Evolutionary conservation across 2,888 invertebrate genomes (phyloP).

Genomic region (Drepana falcataria): DNA sequence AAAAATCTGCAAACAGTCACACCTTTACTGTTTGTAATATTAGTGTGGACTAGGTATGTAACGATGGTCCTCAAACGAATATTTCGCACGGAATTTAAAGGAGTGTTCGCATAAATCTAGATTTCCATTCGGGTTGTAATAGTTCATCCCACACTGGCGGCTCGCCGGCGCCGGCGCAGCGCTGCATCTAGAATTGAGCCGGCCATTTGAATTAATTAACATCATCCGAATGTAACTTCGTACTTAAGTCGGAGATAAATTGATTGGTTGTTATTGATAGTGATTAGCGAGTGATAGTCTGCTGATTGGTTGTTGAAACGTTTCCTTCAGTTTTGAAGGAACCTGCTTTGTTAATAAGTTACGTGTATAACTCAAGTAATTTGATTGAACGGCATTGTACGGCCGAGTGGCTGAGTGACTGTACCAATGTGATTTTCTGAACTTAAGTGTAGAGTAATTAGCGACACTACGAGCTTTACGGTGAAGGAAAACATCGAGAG

Average conservation of each 20-base stretch:
- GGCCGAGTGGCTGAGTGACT: no score
- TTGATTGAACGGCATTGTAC: no score
- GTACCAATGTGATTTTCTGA: no score
- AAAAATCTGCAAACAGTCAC: no score
- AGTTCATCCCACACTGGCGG: constrained; percentile 28
- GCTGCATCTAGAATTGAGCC: constrained; percentile 24
- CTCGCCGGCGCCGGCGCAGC: constrained; percentile 21
- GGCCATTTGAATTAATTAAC: constrained; percentile 18
- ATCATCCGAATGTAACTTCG: neutral
- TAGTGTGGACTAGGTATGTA: no score
- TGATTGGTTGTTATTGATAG: neutral
- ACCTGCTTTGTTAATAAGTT: no score
- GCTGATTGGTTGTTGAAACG: neutral
- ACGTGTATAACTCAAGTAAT: no score
- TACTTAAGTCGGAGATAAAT: neutral
- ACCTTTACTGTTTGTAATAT: no score
- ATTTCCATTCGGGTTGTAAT: constrained; percentile 9
- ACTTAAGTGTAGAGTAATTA: no score
- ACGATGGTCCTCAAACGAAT: neutral
- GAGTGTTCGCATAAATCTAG: constrained; percentile 1
- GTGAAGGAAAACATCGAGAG: no score
- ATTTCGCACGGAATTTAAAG: neutral
- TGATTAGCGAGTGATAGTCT: neutral
- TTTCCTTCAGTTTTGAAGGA: no score
- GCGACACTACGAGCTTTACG: no score